phyloP scores from a whole-genome alignment of 2,797 vertebrate species.

The Brachyalestes nurse region DNA sequence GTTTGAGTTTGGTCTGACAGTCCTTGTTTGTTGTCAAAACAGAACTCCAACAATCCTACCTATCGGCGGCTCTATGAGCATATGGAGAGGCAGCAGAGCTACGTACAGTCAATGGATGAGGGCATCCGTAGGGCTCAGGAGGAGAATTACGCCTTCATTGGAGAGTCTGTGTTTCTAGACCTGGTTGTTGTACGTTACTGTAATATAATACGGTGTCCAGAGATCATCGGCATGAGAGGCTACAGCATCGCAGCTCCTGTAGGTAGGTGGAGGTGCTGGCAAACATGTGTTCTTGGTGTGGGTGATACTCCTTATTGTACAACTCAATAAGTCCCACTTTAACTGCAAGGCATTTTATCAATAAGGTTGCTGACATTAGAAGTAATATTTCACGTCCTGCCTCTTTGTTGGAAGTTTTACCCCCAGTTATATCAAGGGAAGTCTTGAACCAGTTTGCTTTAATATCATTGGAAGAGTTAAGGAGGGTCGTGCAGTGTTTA shows the following conservation, averaged over 20 bases:
- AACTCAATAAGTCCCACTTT: too few species aligned
- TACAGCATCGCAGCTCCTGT: constrained; percentile 81
- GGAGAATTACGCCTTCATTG: constrained; percentile 88
- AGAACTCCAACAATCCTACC: constrained; percentile 82
- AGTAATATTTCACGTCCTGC: too few species aligned
- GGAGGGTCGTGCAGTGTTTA: too few species aligned
- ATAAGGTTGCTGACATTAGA: too few species aligned
- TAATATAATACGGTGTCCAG: constrained; percentile 76
- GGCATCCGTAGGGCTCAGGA: constrained; percentile 77
- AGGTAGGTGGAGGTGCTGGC: constrained; percentile 72
- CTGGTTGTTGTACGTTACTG: constrained; percentile 81
- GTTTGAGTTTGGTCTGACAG: not conserved
- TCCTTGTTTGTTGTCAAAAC: not conserved
- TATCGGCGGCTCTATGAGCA: constrained; percentile 83
- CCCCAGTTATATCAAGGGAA: too few species aligned
- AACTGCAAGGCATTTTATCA: too few species aligned
- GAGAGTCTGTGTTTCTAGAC: constrained; percentile 85
- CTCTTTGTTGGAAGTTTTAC: too few species aligned
- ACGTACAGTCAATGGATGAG: constrained; percentile 75
- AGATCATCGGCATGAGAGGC: constrained; percentile 80
- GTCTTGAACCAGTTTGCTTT: too few species aligned
- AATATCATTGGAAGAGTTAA: too few species aligned
- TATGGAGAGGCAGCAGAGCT: constrained; percentile 84
- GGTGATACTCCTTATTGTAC: too few species aligned
- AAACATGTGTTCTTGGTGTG: not conserved